Conservation (phyloP, 2,113 vertebrate species). For the Pseudonaja textilis region DNA sequence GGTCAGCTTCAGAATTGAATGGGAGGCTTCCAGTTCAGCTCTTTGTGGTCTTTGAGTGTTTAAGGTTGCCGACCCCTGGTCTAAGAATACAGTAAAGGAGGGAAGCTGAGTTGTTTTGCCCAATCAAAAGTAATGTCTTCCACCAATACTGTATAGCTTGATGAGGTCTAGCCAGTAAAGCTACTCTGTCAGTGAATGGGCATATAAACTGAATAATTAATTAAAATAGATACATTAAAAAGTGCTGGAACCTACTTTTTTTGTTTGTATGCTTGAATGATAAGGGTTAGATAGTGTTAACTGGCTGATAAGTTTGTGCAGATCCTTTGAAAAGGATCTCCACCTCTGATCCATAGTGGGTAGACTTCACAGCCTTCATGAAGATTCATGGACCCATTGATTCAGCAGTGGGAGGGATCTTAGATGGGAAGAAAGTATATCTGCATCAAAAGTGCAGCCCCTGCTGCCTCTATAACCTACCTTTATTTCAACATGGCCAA, state of each 20-base stretch:
- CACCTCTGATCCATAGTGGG: not conserved
- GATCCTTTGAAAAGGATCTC: not conserved
- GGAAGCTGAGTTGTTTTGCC: not conserved
- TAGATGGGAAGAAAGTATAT: not conserved
- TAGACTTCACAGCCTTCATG: not conserved
- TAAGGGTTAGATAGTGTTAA: not conserved
- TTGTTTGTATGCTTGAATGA: not conserved
- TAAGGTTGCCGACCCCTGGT: no score
- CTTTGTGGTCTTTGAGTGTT: no score
- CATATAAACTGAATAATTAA: not conserved
- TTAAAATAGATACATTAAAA: not conserved
- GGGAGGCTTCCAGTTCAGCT: no score
- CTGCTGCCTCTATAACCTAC: not conserved
- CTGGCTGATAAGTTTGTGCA: not conserved
- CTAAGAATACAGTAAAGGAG: not conserved
- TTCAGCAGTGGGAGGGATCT: not conserved
- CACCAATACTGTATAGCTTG: not conserved
- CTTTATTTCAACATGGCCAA: not conserved
- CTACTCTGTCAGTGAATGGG: not conserved
- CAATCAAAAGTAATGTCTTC: not conserved
- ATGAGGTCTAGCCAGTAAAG: not conserved
- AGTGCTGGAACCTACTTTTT: not conserved
- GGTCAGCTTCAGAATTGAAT: no score
- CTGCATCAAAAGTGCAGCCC: not conserved
- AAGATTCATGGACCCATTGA: not conserved